A percentile compares a stretch with the other conserved stretches of the same genome.
Conservation (phyloP, 2,888 invertebrate genomes). For the Hydrotaea diabolus region DNA sequence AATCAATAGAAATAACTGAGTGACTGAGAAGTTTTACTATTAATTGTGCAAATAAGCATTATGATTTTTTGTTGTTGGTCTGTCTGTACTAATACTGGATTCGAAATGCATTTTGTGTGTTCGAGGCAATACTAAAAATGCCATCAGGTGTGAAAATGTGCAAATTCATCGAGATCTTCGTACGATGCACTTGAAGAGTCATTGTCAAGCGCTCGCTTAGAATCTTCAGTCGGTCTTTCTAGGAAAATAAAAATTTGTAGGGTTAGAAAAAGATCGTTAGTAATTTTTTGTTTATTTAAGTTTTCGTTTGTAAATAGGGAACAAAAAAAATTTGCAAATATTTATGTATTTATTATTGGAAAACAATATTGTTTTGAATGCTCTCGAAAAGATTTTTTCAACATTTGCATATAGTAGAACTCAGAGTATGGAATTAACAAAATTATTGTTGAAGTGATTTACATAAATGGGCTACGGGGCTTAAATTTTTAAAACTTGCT, state of each 20-base stretch:
- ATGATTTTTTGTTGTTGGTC: neutral
- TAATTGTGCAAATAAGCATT: neutral
- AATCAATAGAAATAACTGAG: neutral
- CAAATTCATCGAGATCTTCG: constrained; percentile 51
- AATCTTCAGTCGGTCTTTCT: neutral
- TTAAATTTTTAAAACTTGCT: too few relatives aligned
- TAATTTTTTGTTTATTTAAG: neutral
- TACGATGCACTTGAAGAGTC: constrained; percentile 42
- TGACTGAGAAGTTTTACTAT: neutral
- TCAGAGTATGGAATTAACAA: too few relatives aligned
- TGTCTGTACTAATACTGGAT: neutral
- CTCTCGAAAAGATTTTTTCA: neutral
- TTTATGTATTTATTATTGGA: constrained; percentile 15
- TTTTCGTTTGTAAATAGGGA: constrained; percentile 34
- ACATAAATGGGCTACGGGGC: too few relatives aligned
- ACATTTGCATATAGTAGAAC: too few relatives aligned
- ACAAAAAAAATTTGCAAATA: constrained; percentile 30
- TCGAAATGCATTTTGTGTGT: neutral
- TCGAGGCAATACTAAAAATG: neutral
- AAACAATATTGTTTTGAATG: neutral
- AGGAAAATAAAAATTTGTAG: neutral
- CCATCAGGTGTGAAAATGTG: constrained; percentile 29
- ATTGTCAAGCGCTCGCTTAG: constrained; percentile 42
- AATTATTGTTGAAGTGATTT: too few relatives aligned
- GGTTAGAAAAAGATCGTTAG: constrained; percentile 25